Evolutionary conservation across 2,113 vertebrate genomes (phyloP).

Genomic region (Nesoenas mayeri): DNA sequence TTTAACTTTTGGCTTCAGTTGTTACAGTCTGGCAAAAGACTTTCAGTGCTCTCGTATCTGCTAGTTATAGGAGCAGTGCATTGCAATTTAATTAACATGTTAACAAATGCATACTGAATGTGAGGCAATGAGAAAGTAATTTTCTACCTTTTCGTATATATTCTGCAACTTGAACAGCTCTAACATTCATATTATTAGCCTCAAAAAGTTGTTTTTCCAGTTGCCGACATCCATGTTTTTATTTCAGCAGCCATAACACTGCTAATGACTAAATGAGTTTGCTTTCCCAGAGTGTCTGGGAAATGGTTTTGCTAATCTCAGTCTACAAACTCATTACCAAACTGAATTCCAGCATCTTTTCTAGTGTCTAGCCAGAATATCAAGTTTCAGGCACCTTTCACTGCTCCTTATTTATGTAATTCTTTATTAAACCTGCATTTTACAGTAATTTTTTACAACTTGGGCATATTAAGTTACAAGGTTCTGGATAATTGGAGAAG

Average conservation of each 20-base stretch:
- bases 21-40: not conserved
- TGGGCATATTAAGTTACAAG: conserved; percentile 48
- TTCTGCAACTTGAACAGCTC: not conserved
- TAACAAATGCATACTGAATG: not conserved
- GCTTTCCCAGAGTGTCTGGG: conserved; percentile 55
- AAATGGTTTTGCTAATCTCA: conserved; percentile 56
- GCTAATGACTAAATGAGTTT: conserved; percentile 27
- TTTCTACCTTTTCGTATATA: not conserved
- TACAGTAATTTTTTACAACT: conserved; percentile 52
- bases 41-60: not conserved
- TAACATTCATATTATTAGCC: not conserved
- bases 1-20: not conserved
- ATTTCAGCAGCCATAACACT: conserved; percentile 59
- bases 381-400: conserved; percentile 65
- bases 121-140: not conserved
- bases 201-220: conserved; percentile 38
- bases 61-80: not conserved
- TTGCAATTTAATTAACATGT: not conserved
- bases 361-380: conserved; percentile 65
- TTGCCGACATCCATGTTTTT: not conserved
- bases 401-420: conserved; percentile 66
- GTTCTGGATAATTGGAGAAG: conserved; percentile 60
- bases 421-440: conserved; percentile 68
- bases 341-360: conserved; percentile 56
- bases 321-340: conserved; percentile 56